Evolutionary conservation across 2,888 invertebrate species (phyloP), one percentile per base, ranked within the genome.

Genomic region (Laspeyria flexula): DNA sequence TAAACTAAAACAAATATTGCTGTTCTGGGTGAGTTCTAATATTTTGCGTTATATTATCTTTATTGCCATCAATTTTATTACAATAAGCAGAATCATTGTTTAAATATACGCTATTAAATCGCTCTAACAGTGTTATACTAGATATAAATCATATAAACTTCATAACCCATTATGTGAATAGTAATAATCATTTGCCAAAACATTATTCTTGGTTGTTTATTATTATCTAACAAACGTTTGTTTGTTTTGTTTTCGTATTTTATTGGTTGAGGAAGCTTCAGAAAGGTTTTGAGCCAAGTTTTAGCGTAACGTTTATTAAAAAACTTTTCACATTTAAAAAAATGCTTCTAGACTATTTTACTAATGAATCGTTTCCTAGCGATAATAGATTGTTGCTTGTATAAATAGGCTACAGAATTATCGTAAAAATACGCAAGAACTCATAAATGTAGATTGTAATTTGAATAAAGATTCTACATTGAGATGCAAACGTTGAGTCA

Each of bases 1-100:
- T 16, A 67, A 60, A 57, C 12, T 72, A 25, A 70, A 68, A 55
- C 47, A 60, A 41, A 40, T 65, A 12, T 3, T 68, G 33, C 38
- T 47, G 18, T 49, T 38, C 38, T 55, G 56, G 63, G 57, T 63
- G 37, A 67, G 63, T 55, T 16, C 40, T 43, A n/a, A 21, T 25
- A 15, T 43, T 16, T 37, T 38, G 4, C 25, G 13, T 21, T 49
- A 18, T 31, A 42, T 42, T 35, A 23, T n/a, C 11, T n/a, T 12
- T 10, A 25, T 18, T 21, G 25, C 21, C 16, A 35, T 11, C 10
- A 11, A 11, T 27, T 31, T 31, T 41, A 41, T 30, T 12, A 29
- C n/a, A 29, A 30, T 41, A 10, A 13, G 12, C 21, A 25, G 25
- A 25, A 25, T 7, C 3, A 25, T 7, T 25, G 18, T 25, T 25